phyloP scores from a whole-genome alignment of 92 coral and sea anemone species.

The Scolanthus callimorphus region DNA sequence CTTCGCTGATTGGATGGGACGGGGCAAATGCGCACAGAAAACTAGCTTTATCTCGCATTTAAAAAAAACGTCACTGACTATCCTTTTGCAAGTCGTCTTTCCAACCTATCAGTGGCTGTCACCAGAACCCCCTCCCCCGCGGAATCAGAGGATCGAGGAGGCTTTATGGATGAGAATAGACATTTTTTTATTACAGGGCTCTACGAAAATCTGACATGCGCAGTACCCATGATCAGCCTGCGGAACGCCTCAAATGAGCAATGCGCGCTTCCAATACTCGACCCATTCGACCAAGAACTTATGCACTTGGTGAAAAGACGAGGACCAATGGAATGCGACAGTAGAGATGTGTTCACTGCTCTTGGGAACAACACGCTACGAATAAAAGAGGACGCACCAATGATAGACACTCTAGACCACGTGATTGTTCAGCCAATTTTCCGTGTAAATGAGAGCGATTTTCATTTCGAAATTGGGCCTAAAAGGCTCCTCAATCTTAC shows the following conservation, averaged over 20 bases:
- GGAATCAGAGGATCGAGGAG: no score
- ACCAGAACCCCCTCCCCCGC: no score
- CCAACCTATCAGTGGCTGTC: no score
- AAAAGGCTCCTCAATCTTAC: neutral
- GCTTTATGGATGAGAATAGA: neutral
- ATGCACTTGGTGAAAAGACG: neutral
- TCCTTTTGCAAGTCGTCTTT: no score
- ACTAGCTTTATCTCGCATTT: no score
- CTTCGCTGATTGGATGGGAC: no score
- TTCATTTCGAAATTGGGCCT: neutral
- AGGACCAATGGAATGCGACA: neutral
- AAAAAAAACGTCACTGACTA: no score
- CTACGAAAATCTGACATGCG: neutral
- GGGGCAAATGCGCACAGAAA: no score
- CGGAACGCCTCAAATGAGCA: neutral
- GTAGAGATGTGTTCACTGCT: neutral
- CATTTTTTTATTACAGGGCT: neutral
- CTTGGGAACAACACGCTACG: neutral
- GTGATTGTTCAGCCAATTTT: neutral
- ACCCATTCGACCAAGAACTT: neutral
- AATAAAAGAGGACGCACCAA: neutral
- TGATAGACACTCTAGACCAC: neutral
- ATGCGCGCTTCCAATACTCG: neutral
- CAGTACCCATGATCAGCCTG: conserved; percentile 2
- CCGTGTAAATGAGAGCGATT: neutral